Percentiles rank a stretch among this genome's conserved stretches.
phyloP scores from a whole-genome alignment of 1,140 invertebrate genomes.

The Achatina immaculata region DNA sequence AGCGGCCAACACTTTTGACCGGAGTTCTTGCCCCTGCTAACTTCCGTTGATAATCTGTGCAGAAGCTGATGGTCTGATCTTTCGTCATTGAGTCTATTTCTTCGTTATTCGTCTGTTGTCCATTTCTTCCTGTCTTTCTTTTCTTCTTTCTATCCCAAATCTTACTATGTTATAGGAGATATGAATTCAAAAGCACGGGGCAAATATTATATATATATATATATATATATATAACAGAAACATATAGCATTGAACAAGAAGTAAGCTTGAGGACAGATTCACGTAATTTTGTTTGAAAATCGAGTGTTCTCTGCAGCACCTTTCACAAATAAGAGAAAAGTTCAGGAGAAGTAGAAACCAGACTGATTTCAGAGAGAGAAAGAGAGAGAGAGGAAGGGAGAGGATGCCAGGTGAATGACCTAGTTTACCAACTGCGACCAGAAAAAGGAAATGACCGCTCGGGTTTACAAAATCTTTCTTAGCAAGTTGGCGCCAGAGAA shows the following conservation, averaged over 20 bases:
- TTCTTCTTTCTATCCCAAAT: too few relatives aligned
- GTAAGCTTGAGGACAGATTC: background rate
- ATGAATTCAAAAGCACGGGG: background rate
- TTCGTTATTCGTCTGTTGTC: too few relatives aligned
- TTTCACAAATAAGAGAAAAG: background rate
- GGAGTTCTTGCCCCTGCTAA: too few relatives aligned
- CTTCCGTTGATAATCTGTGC: too few relatives aligned
- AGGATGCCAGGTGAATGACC: background rate
- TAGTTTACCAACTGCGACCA: background rate
- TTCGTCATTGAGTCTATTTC: too few relatives aligned
- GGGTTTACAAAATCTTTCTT: background rate
- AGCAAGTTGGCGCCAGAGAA: background rate
- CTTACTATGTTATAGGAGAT: too few relatives aligned
- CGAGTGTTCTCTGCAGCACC: background rate
- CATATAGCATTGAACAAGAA: background rate
- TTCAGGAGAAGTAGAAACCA: background rate
- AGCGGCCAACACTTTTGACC: too few relatives aligned
- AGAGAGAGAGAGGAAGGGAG: constrained; percentile 19
- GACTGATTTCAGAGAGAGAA: background rate
- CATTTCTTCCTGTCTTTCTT: too few relatives aligned
- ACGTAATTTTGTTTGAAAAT: background rate
- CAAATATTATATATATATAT: background rate
- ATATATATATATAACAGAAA: too few relatives aligned
- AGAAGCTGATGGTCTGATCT: too few relatives aligned
- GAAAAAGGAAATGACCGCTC: background rate